phyloP scores from a whole-genome alignment of 1,140 invertebrate genomes.

The Zophobas atratus region DNA sequence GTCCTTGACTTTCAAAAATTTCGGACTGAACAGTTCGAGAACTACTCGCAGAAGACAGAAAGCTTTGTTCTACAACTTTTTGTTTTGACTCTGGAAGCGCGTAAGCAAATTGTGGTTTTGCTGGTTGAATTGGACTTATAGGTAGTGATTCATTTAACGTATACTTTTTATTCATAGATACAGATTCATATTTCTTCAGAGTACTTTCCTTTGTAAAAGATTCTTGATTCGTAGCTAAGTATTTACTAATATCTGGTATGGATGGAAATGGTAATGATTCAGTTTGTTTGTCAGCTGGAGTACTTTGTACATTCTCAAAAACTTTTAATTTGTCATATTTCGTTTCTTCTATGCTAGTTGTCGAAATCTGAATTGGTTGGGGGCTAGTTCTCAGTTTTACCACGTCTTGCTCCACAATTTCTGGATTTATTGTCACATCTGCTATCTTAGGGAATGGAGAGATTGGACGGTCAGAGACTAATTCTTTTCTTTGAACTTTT shows the following conservation, averaged over 20 bases:
- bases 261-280: slow-evolving; percentile 53
- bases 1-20: slow-evolving; percentile 65
- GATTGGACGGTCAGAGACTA: slow-evolving; percentile 53
- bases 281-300: background rate
- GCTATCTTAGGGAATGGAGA: slow-evolving; percentile 62
- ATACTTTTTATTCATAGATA: slow-evolving; percentile 58
- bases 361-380: slow-evolving; percentile 54
- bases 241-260: slow-evolving; percentile 60
- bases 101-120: slow-evolving; percentile 63
- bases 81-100: slow-evolving; percentile 54
- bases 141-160: slow-evolving; percentile 52
- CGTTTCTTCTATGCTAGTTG: slow-evolving; percentile 22
- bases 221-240: slow-evolving; percentile 50
- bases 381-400: slow-evolving; percentile 60
- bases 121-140: slow-evolving; percentile 41
- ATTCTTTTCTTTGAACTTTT: slow-evolving; percentile 52
- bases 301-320: background rate
- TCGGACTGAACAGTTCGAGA: slow-evolving; percentile 62
- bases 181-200: slow-evolving; percentile 51
- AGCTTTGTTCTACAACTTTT: slow-evolving; percentile 57
- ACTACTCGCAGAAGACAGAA: slow-evolving; percentile 44
- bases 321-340: slow-evolving; percentile 12
- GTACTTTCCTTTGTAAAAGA: slow-evolving; percentile 53
- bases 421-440: slow-evolving; percentile 62
- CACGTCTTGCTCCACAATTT: slow-evolving; percentile 62